A percentile compares a stretch with the other conserved stretches of the same genome.
Conservation (phyloP, 2,888 invertebrate species). For the Orthosia incerta region DNA sequence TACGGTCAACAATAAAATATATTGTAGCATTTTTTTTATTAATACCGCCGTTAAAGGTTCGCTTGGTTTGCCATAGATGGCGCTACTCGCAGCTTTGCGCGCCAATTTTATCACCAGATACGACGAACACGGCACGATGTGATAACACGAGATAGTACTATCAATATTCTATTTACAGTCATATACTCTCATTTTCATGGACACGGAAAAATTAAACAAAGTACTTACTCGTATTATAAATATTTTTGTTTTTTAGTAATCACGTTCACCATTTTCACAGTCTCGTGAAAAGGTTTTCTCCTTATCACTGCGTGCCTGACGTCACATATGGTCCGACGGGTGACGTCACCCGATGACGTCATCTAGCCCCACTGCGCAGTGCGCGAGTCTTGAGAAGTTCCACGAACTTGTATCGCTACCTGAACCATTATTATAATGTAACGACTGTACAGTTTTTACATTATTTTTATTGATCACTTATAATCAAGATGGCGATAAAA, state of each 20-base stretch:
- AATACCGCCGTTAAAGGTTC: slow-evolving; percentile 54
- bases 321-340: slow-evolving; percentile 77
- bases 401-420: slow-evolving; percentile 73
- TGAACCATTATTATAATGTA: slow-evolving; percentile 65
- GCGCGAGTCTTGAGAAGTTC: slow-evolving; percentile 74
- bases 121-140: slow-evolving; percentile 9
- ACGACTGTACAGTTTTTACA: slow-evolving; percentile 57
- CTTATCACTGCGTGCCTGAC: slow-evolving; percentile 70
- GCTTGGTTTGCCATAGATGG: slow-evolving; percentile 73
- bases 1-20: slow-evolving; percentile 39
- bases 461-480: slow-evolving; percentile 54
- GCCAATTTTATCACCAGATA: slow-evolving; percentile 38
- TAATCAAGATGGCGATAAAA: slow-evolving; percentile 32
- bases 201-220: slow-evolving; percentile 7
- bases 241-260: slow-evolving; percentile 17
- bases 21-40: slow-evolving; percentile 39
- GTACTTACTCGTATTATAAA: not conserved
- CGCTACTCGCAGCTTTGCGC: slow-evolving; percentile 62
- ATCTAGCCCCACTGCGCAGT: slow-evolving; percentile 70
- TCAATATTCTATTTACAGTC: slow-evolving; percentile 18
- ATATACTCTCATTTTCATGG: slow-evolving; percentile 16
- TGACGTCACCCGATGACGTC: slow-evolving; percentile 86
- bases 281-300: slow-evolving; percentile 50
- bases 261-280: slow-evolving; percentile 35
- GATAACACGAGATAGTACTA: slow-evolving; percentile 48